Conservation (phyloP, 1,140 invertebrate genomes). For the Zaprionus africanus region DNA sequence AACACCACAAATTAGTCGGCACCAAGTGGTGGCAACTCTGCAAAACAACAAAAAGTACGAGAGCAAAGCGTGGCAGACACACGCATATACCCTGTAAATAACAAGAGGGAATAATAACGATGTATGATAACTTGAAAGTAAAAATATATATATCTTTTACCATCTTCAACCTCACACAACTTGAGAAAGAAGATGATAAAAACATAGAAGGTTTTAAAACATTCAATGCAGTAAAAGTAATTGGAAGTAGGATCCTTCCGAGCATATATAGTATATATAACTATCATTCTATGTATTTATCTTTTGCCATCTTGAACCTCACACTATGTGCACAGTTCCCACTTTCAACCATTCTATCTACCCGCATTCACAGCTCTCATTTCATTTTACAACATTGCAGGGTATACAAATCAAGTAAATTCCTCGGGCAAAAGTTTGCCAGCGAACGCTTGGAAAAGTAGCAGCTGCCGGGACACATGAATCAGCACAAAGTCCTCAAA, state of each 20-base stretch:
- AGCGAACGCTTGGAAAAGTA: constrained; percentile 58
- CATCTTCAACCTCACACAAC: not conserved
- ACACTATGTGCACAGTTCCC: too few species aligned
- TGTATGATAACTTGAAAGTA: too few species aligned
- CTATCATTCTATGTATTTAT: too few species aligned
- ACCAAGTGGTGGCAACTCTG: constrained; percentile 36
- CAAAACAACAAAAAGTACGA: constrained; percentile 6
- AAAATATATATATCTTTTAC: too few species aligned
- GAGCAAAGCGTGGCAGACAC: not conserved
- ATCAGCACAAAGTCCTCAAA: constrained; percentile 79
- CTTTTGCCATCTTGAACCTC: too few species aligned
- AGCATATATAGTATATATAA: not conserved
- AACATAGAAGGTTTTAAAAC: not conserved
- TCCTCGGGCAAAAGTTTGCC: constrained; percentile 42
- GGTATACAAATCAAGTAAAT: constrained; percentile 45
- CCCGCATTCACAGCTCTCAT: not conserved
- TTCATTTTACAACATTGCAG: constrained; percentile 7
- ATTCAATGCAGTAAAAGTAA: not conserved
- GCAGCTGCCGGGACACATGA: constrained; percentile 80
- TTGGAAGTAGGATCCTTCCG: not conserved
- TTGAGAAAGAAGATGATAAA: not conserved
- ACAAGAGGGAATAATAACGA: not conserved
- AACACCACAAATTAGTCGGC: constrained; percentile 80
- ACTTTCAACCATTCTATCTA: too few species aligned
- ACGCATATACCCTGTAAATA: not conserved